phyloP scores from a whole-genome alignment of 2,113 vertebrate genomes.

The Brachypteracias leptosomus region DNA sequence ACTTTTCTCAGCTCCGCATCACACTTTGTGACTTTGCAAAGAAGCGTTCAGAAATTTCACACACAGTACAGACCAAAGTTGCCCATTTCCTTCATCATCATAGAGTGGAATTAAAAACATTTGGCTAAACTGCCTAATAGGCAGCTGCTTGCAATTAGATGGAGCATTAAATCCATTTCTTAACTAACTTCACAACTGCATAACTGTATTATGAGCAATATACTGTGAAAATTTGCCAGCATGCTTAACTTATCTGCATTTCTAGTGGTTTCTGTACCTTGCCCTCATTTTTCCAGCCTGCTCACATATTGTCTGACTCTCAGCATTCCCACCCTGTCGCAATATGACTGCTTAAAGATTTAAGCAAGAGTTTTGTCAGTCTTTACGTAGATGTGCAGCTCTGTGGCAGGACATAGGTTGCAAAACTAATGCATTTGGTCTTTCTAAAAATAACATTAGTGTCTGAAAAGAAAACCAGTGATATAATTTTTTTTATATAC shows the following conservation, averaged over 20 bases:
- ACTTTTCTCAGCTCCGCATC: slow-evolving; percentile 31
- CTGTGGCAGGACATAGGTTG: slow-evolving; percentile 46
- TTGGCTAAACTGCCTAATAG: slow-evolving; percentile 66
- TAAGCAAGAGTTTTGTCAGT: slow-evolving; percentile 38
- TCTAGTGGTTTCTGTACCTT: slow-evolving; percentile 74
- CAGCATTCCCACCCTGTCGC: slow-evolving; percentile 61
- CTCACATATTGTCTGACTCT: slow-evolving; percentile 61
- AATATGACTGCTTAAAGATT: slow-evolving; percentile 36
- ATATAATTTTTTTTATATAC: background rate
- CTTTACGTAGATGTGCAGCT: slow-evolving; percentile 62
- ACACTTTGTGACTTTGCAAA: slow-evolving; percentile 51
- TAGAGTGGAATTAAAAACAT: slow-evolving; percentile 71
- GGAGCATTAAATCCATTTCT: slow-evolving; percentile 69
- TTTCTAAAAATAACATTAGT: slow-evolving; percentile 28
- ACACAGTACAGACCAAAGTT: slow-evolving; percentile 39
- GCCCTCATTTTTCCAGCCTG: slow-evolving; percentile 64
- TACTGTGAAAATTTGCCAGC: slow-evolving; percentile 61
- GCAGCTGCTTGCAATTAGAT: slow-evolving; percentile 79
- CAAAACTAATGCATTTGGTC: slow-evolving; percentile 46
- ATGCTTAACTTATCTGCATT: slow-evolving; percentile 66
- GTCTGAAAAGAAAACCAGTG: slow-evolving; percentile 19
- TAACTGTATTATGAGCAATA: slow-evolving; percentile 65
- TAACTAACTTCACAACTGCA: slow-evolving; percentile 72
- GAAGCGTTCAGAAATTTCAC: slow-evolving; percentile 43
- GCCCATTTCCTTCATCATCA: slow-evolving; percentile 67